Evolutionary conservation across 2,888 invertebrate species (phyloP).

Genomic region (Zelleria hepariella): DNA sequence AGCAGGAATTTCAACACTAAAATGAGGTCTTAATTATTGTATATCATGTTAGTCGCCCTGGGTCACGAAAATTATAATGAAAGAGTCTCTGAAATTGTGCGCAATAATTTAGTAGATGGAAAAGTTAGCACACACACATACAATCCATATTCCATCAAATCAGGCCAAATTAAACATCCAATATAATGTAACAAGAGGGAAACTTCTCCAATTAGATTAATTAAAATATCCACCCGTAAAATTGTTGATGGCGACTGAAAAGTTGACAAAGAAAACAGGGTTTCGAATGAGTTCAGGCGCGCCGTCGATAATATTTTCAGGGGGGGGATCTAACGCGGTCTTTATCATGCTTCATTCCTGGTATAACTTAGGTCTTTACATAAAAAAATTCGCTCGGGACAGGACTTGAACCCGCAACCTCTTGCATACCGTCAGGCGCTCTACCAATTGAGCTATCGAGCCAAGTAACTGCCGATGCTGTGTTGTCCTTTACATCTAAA

Average conservation of each 20-base stretch:
- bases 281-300: not conserved
- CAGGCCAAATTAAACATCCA: not conserved
- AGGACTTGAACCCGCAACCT: too few relatives aligned
- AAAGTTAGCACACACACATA: too few relatives aligned
- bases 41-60: too few relatives aligned
- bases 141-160: not conserved
- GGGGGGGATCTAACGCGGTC: not conserved
- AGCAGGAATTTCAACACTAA: too few relatives aligned
- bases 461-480: too few relatives aligned
- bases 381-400: too few relatives aligned
- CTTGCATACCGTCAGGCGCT: too few relatives aligned
- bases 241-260: not conserved
- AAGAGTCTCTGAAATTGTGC: not conserved
- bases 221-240: not conserved
- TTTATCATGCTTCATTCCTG: not conserved
- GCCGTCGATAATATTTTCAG: not conserved
- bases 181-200: not conserved
- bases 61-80: not conserved
- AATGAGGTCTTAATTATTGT: too few relatives aligned
- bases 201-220: not conserved
- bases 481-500: too few relatives aligned
- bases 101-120: too few relatives aligned
- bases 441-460: too few relatives aligned
- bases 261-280: not conserved
- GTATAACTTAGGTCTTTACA: not conserved